phyloP scores from a whole-genome alignment of 2,797 vertebrate species.

The Chlorospingus flavigularis region DNA sequence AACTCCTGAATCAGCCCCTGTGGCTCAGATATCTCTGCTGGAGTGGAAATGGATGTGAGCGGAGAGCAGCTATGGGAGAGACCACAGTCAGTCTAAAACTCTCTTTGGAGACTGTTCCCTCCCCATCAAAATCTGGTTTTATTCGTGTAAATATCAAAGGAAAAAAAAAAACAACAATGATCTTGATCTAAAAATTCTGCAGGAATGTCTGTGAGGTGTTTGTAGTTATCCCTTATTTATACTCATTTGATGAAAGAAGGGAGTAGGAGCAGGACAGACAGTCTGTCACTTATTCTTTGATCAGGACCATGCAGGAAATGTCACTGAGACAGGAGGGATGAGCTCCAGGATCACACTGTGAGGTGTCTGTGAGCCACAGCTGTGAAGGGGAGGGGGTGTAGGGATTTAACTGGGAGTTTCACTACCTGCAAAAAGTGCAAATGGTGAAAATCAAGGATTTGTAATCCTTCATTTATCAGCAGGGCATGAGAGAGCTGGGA shows the following conservation, averaged over 20 bases:
- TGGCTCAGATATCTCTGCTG: background rate
- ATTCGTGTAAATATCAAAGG: background rate
- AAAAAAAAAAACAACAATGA: background rate
- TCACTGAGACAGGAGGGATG: background rate
- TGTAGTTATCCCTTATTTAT: constrained; percentile 51
- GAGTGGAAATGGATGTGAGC: background rate
- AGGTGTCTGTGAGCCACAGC: background rate
- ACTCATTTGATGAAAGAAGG: background rate
- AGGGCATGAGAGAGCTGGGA: background rate
- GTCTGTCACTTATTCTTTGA: constrained; percentile 11
- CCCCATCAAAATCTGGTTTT: background rate
- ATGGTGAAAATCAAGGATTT: background rate
- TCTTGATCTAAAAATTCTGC: constrained; percentile 15
- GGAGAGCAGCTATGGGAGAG: background rate
- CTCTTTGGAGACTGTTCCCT: background rate
- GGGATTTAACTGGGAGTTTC: background rate
- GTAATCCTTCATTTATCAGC: background rate
- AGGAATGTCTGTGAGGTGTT: background rate
- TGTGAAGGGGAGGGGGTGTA: background rate
- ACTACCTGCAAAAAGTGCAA: background rate
- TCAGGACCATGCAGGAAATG: background rate
- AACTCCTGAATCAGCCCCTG: background rate
- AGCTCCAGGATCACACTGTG: fast-evolving
- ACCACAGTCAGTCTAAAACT: background rate
- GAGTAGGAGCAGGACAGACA: background rate